Base-by-base conservation (phyloP, 1,140 invertebrate genomes). In the Aphaenogaster floridana region DNA sequence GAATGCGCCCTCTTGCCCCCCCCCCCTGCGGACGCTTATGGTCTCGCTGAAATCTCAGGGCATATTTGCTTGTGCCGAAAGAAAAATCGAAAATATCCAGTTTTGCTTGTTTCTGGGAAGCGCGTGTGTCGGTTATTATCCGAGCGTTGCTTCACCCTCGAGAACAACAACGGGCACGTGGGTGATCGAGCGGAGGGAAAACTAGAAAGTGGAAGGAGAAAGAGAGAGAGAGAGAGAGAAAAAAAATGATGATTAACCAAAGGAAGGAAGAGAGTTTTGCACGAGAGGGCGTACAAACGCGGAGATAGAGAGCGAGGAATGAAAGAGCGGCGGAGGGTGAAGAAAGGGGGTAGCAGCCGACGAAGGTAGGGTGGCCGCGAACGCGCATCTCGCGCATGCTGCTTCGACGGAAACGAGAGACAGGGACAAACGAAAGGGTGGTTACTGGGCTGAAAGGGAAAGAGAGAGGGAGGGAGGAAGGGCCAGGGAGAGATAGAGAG, bases 321-420 rank as follows among this genome's bases (percentile, higher is more conserved):
- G 54, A 84, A 39, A 54, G 42, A n/a, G 34, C 11, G n/a, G 45
- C 9, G 15, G 28, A 28, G 11, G 72, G 68, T 34, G 42, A 42
- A 76, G 88, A 69, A 34, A 86, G 79, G 45, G 21, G 7, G 7
- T 28, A 28, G 3, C 1, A 48, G 45, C 36, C 48, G 59, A 39
- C 15, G 13, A 28, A 66, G 17, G n/a, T 74, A 71, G 54, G 79
- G 36, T 59, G 69, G 76, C 2, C 66, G n/a, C 64, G 0, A 50
- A n/a, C 34, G 69, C 76, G 86, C 81, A 80, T 84, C 89, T 88
- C 52, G 90, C 81, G 86, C 83, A 88, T 92, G 88, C 80, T 66
- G 68, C 9, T 68, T 71, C 54, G 86, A 48, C 57, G 39, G 54
- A 42, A 90, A 83, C 83, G 87, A 91, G 45, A 91, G 78, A 72